phyloP scores from a whole-genome alignment of 2,113 vertebrate genomes.

The Crotalus viridis region DNA sequence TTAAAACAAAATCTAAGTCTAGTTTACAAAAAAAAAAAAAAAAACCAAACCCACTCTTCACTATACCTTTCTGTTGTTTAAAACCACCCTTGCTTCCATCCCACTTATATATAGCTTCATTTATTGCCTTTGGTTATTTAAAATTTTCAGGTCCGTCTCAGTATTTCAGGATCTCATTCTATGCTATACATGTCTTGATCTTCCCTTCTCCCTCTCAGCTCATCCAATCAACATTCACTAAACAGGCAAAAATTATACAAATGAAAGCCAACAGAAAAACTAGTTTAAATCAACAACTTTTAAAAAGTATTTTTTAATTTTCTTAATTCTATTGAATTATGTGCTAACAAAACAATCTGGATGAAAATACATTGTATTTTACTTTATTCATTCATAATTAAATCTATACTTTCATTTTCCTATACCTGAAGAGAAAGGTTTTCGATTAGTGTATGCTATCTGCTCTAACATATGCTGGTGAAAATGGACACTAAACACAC shows the following conservation, averaged over 20 bases:
- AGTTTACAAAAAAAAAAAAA: not conserved
- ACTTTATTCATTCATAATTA: not conserved
- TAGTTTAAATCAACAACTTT: not conserved
- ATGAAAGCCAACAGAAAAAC: not conserved
- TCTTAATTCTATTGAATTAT: not conserved
- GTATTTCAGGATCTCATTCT: not conserved
- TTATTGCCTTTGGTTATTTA: not conserved
- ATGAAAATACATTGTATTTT: not conserved
- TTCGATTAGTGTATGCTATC: no score
- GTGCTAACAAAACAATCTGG: not conserved
- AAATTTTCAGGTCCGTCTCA: not conserved
- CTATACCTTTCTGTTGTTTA: not conserved
- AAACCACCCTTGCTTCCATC: not conserved
- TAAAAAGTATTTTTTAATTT: not conserved
- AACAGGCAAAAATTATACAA: not conserved
- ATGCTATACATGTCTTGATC: not conserved
- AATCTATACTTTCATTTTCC: not conserved
- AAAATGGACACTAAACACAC: no score
- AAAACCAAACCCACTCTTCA: not conserved
- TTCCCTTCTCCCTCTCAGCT: not conserved
- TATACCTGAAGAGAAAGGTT: not conserved
- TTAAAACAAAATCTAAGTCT: not conserved
- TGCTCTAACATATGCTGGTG: no score
- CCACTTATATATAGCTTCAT: not conserved
- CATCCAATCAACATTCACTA: not conserved